phyloP scores from a whole-genome alignment of 2,113 vertebrate species.

The Psittacula cyanocephala region DNA sequence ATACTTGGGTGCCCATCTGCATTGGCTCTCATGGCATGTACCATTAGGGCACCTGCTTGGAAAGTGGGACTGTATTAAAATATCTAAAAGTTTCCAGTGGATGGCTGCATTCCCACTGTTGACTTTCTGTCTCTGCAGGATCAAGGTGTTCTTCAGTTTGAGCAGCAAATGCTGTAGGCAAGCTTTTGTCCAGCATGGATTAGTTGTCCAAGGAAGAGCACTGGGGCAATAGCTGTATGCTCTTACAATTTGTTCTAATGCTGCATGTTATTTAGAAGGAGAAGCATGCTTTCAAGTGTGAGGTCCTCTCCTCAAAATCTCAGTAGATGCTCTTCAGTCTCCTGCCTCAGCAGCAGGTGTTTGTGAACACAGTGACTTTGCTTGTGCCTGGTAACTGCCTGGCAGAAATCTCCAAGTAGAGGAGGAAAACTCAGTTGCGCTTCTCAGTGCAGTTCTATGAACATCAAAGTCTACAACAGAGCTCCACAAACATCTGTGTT shows the following conservation, averaged over 20 bases:
- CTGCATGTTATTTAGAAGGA: no score
- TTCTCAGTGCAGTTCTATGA: background rate
- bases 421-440: background rate
- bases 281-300: background rate
- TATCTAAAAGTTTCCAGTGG: conserved; percentile 1
- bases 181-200: background rate
- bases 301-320: background rate
- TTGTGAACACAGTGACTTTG: background rate
- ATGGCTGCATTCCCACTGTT: background rate
- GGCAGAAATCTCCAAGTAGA: background rate
- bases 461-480: background rate
- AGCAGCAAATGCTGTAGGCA: background rate
- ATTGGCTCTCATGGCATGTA: background rate
- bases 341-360: background rate
- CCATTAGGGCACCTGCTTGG: background rate
- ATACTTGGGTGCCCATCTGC: background rate
- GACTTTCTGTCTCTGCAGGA: background rate
- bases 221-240: rapidly evolving
- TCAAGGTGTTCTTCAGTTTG: background rate
- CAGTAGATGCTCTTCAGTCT: background rate
- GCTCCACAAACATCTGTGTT: background rate
- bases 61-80: conserved; percentile 29
- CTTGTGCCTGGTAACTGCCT: background rate
- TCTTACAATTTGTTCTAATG: background rate
- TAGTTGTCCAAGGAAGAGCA: background rate